phyloP scores from a whole-genome alignment of 2,113 vertebrate genomes.

The Ammospiza caudacuta region DNA sequence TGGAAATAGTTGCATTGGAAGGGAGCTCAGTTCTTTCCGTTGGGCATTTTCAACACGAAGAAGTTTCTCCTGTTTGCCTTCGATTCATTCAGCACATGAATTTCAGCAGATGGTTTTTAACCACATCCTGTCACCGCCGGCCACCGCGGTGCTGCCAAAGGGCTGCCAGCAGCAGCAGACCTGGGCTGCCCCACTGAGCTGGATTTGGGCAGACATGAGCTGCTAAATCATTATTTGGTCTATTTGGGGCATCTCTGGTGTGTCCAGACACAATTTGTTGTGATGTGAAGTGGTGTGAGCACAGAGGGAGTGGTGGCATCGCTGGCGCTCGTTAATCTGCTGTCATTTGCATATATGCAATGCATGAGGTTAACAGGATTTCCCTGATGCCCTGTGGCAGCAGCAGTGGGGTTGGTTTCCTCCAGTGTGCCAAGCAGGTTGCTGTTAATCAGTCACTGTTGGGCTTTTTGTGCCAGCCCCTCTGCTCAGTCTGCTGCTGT shows the following conservation, averaged over 20 bases:
- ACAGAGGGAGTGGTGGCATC: rapidly evolving
- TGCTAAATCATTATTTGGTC: not conserved
- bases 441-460: not conserved
- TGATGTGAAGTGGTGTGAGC: not conserved
- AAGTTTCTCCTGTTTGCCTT: constrained; percentile 19
- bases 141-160: rapidly evolving
- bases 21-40: not conserved
- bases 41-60: not conserved
- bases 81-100: not conserved
- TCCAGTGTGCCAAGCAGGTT: not conserved
- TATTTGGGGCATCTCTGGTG: not conserved
- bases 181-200: rapidly evolving
- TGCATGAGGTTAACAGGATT: constrained; percentile 18
- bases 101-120: not conserved
- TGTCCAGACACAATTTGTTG: not conserved
- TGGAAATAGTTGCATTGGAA: not conserved
- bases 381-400: not conserved
- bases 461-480: not conserved
- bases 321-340: not conserved
- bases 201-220: not conserved
- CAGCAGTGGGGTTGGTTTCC: constrained; percentile 14
- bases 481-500: not conserved
- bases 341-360: constrained; percentile 13
- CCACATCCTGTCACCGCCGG: not conserved
- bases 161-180: not conserved